Evolutionary conservation across 2,888 invertebrate genomes (phyloP).

Genomic region (Papilio protenor): DNA sequence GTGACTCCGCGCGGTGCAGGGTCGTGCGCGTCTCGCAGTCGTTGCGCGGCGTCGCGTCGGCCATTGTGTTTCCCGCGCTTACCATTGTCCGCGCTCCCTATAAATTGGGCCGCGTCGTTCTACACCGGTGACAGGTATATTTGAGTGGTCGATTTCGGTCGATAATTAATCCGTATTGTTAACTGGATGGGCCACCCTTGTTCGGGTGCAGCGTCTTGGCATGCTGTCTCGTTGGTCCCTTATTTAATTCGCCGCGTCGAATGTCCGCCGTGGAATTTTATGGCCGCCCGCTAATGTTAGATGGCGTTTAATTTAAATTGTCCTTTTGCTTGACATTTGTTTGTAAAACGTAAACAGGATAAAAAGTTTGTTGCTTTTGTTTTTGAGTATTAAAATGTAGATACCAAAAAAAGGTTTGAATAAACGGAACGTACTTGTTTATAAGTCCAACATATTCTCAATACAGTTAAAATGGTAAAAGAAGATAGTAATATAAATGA

Average conservation of each 20-base stretch:
- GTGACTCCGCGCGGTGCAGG: slow-evolving; percentile 45
- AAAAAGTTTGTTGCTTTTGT: slow-evolving; percentile 2
- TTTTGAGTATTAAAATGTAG: background rate
- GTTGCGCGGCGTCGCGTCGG: slow-evolving; percentile 70
- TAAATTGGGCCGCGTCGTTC: slow-evolving; percentile 80
- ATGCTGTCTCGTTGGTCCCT: slow-evolving; percentile 55
- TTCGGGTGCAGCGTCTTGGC: slow-evolving; percentile 61
- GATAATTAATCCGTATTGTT: slow-evolving; percentile 84
- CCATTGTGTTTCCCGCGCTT: slow-evolving; percentile 82
- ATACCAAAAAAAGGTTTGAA: background rate
- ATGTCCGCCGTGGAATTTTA: slow-evolving; percentile 36
- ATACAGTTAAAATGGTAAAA: background rate
- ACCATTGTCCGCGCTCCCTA: slow-evolving; percentile 81
- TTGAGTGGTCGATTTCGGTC: slow-evolving; percentile 81
- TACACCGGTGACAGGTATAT: slow-evolving; percentile 82
- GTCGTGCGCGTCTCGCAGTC: slow-evolving; percentile 65
- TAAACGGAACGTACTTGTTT: background rate
- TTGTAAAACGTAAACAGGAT: slow-evolving; percentile 4
- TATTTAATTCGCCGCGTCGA: slow-evolving; percentile 42
- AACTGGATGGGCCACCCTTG: slow-evolving; percentile 80
- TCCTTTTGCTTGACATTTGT: slow-evolving; percentile 21
- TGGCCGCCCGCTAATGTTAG: slow-evolving; percentile 40
- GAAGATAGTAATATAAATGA: background rate
- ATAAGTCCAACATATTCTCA: background rate
- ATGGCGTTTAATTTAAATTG: slow-evolving; percentile 23